Conservation (phyloP, 2,797 vertebrate genomes). For the Babyrousa celebensis region DNA sequence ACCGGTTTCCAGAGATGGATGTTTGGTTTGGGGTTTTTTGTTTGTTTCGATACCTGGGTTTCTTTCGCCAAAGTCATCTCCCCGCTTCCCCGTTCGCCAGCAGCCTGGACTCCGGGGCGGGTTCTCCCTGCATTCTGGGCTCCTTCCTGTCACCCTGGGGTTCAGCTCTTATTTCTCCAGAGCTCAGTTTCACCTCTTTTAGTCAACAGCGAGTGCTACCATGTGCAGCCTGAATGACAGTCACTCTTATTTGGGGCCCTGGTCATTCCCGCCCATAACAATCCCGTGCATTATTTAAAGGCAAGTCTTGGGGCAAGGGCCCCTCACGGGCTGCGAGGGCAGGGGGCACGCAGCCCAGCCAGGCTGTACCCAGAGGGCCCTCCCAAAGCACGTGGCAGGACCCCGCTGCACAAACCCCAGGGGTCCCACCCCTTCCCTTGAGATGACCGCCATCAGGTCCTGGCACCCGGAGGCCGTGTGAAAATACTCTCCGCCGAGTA, state of each 20-base stretch:
- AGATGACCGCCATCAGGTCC: background rate
- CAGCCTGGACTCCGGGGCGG: accelerated
- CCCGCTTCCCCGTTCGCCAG: accelerated
- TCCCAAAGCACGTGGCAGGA: background rate
- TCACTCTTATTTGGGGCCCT: background rate
- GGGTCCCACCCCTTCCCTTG: background rate
- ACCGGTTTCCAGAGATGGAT: accelerated
- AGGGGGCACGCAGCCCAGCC: accelerated
- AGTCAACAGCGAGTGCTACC: background rate
- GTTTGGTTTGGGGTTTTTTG: background rate
- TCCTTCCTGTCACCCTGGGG: background rate
- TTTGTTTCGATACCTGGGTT: too few relatives aligned
- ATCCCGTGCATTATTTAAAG: background rate
- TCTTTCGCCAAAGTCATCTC: accelerated
- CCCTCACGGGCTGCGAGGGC: background rate
- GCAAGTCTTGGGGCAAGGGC: background rate
- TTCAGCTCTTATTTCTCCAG: background rate
- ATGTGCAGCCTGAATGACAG: accelerated
- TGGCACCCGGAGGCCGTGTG: accelerated
- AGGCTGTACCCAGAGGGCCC: background rate
- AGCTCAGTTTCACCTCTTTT: background rate
- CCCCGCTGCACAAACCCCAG: background rate
- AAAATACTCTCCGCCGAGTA: accelerated
- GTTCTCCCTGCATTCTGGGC: background rate
- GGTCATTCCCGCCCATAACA: background rate